Percentiles rank a stretch among this genome's conserved stretches.
Evolutionary conservation across 37 sponge, comb jelly and placozoan species (phyloP).

Genomic region (Chondrosia reniformis): DNA sequence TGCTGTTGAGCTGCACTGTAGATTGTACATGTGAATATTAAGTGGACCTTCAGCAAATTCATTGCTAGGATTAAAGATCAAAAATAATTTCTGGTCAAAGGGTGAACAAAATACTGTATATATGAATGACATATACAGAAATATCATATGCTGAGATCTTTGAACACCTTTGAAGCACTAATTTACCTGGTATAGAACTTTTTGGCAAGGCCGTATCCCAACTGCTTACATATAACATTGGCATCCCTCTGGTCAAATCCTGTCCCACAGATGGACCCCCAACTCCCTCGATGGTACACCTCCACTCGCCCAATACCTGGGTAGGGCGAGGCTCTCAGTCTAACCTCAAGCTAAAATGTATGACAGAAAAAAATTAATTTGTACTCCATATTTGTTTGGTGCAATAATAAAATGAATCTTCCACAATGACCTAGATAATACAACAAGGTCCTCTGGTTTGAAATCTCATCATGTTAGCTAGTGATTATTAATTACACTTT

Average conservation of each 20-base stretch:
- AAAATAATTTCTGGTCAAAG: neutral
- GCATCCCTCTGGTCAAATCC: slow-evolving; percentile 43
- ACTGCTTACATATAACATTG: slow-evolving; percentile 47
- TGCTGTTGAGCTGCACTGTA: slow-evolving; percentile 7
- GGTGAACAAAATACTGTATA: no score
- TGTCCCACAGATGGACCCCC: slow-evolving; percentile 71
- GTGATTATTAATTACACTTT: no score
- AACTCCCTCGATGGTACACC: slow-evolving; percentile 35
- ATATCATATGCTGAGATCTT: no score
- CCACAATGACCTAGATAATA: no score
- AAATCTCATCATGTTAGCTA: no score
- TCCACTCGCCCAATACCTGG: slow-evolving; percentile 72
- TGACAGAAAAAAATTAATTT: neutral
- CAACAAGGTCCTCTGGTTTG: no score
- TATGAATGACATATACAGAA: no score
- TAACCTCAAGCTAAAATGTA: neutral
- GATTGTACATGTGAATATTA: neutral
- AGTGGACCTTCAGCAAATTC: slow-evolving; percentile 14
- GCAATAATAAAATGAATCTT: no score
- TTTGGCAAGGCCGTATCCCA: slow-evolving; percentile 62
- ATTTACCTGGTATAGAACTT: neutral
- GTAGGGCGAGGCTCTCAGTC: slow-evolving; percentile 35
- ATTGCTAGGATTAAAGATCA: neutral
- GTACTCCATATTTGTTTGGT: no score
- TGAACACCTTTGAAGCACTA: no score